phyloP scores from a whole-genome alignment of 1,140 invertebrate genomes.

The Ruditapes philippinarum region DNA sequence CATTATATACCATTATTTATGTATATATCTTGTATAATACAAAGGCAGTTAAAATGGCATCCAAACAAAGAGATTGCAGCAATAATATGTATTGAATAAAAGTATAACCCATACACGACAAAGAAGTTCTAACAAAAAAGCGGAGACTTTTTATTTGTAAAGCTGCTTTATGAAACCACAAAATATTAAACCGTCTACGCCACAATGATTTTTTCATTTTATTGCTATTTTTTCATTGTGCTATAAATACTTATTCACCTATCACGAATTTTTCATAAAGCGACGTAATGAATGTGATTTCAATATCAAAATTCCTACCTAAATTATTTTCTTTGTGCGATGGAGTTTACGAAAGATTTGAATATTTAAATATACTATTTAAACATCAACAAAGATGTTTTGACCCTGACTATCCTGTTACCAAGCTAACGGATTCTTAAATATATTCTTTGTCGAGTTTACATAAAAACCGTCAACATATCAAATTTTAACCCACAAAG shows the following conservation, averaged over 20 bases:
- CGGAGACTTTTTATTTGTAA: background rate
- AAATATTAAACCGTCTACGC: background rate
- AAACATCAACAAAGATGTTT: conserved; percentile 28
- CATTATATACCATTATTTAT: background rate
- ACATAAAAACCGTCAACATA: background rate
- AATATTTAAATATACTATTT: background rate
- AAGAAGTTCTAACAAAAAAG: conserved; percentile 13
- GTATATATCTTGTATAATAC: background rate
- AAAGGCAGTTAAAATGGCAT: background rate
- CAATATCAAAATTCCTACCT: background rate
- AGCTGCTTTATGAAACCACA: background rate
- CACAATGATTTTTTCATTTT: background rate
- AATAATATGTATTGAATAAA: background rate
- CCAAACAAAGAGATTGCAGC: conserved; percentile 3
- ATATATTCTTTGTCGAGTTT: conserved; percentile 15
- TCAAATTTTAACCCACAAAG: background rate
- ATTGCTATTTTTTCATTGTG: background rate
- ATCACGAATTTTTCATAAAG: background rate
- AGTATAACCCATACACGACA: background rate
- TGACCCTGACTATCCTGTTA: background rate
- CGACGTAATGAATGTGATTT: background rate
- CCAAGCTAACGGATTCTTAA: conserved; percentile 48
- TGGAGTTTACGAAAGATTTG: background rate
- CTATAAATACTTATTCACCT: background rate
- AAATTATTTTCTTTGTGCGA: background rate